Evolutionary conservation across 2,113 vertebrate species (phyloP).

Genomic region (Oncorhynchus clarkii): DNA sequence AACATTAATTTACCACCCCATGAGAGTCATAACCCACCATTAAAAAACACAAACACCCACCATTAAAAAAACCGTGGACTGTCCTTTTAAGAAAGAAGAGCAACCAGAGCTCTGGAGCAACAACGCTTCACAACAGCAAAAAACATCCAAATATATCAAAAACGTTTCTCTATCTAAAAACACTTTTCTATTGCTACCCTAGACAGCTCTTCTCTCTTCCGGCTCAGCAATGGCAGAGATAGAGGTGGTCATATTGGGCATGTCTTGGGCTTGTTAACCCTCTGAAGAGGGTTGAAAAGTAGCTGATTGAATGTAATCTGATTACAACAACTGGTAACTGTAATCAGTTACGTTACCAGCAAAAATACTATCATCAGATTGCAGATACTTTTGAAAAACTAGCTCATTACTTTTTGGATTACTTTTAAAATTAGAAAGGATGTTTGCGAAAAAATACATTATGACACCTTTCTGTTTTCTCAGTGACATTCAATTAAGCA

Average conservation of each 20-base stretch:
- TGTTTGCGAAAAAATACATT: too few species aligned
- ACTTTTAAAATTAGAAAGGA: too few species aligned
- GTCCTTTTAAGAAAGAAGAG: conserved; percentile 31
- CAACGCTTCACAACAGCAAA: conserved; percentile 44
- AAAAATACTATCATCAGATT: too few species aligned
- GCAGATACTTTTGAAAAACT: too few species aligned
- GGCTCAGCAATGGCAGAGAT: conserved; percentile 73
- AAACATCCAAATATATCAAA: conserved; percentile 56
- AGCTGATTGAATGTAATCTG: too few species aligned
- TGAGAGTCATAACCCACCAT: conserved; percentile 17
- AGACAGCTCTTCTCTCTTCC: conserved; percentile 58
- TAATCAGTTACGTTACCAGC: too few species aligned
- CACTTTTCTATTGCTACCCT: conserved; percentile 65
- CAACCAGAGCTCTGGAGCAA: conserved; percentile 40
- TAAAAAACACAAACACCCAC: conserved; percentile 13
- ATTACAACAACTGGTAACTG: too few species aligned
- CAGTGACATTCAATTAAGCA: too few species aligned
- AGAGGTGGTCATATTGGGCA: not conserved
- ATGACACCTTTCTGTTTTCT: too few species aligned
- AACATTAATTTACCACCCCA: conserved; percentile 28
- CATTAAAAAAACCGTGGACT: conserved; percentile 36
- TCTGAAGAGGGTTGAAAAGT: not conserved
- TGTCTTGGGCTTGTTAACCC: not conserved
- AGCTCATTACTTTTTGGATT: too few species aligned
- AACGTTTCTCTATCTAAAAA: conserved; percentile 54